Evolutionary conservation across 1,140 invertebrate genomes (phyloP).

Genomic region (Drosophila bifasciata): DNA sequence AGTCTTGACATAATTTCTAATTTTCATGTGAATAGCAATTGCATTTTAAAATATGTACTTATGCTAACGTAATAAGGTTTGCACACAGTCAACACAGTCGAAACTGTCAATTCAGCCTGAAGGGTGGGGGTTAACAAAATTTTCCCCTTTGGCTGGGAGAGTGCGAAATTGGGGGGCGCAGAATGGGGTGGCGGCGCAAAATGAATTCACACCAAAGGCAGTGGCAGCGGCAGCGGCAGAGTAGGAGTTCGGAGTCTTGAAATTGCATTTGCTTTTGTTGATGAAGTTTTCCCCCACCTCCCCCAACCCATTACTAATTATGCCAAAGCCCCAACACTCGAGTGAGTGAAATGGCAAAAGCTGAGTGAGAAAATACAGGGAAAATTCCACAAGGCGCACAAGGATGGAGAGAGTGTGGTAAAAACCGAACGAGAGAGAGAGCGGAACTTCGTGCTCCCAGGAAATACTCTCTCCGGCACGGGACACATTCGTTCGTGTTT

Average conservation of each 20-base stretch:
- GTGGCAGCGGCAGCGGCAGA: background rate
- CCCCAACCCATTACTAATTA: constrained; percentile 36
- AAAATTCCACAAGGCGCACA: constrained; percentile 41
- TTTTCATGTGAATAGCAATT: constrained; percentile 64
- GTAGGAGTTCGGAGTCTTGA: constrained; percentile 20
- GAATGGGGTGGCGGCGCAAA: background rate
- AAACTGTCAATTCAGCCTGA: constrained; percentile 43
- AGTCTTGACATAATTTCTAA: constrained; percentile 69
- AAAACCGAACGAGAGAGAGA: constrained; percentile 17
- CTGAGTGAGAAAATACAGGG: constrained; percentile 63
- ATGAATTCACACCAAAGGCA: constrained; percentile 35
- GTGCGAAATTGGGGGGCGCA: background rate
- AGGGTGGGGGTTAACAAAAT: background rate
- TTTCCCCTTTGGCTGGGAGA: background rate
- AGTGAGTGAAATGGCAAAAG: constrained; percentile 10
- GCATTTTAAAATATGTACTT: constrained; percentile 59
- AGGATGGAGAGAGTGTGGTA: constrained; percentile 33
- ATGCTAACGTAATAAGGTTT: constrained; percentile 42
- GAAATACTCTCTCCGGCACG: constrained; percentile 38
- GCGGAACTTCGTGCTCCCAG: background rate
- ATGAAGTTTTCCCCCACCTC: constrained; percentile 21
- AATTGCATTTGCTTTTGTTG: constrained; percentile 47
- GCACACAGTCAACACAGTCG: constrained; percentile 37
- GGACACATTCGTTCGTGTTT: constrained; percentile 35
- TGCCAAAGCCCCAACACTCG: constrained; percentile 7